Evolutionary conservation across 1,140 invertebrate genomes (phyloP), one percentile per base, ranked within the genome.

Genomic region (Araneus ventricosus): DNA sequence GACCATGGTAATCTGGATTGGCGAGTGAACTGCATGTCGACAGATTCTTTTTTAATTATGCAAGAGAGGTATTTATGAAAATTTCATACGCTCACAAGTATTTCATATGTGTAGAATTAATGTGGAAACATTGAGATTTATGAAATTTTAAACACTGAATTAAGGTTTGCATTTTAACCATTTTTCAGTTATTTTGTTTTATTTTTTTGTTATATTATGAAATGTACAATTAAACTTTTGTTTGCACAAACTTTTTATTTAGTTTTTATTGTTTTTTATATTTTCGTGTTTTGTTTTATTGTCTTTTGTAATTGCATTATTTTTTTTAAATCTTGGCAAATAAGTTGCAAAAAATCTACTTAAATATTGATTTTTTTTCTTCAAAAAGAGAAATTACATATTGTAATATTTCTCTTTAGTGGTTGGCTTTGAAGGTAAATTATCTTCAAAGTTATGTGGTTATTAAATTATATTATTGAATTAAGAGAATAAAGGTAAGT

Each of bases 21-120:
- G 98, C 98, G 98, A 95, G 98, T 99, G 94, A 98, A 99, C 95
- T 99, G 98, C 95, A 98, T 98, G 97, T 98, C 98, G 80, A 97
- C 97, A 30, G 95, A 95, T 59, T 96, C 96, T 22, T 95, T 95
- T 88, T 94, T 95, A 22, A 95, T 96, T 79, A 95, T 96, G 70
- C 95, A 95, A 93, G 95, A 95, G 93, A 96, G 95, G 96, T 96
- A 95, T 87, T 34, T 7, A 82, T 82, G 1, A 24, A 95, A 95
- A 85, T 67, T 70, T 61, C 14, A 52, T 39, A 34, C 39, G 17
- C n/a, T 34, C 27, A 8, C 8, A 22, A 34, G 22, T 34, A 34
- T 39, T 2, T 80, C 7, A 27, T 34, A 34, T 10, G 39, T 24
- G 7, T 41, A 7, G 14, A 67, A 30, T 27, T 30, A 3, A 6